Conservation (phyloP, 2,797 vertebrate genomes). For the Erethizon dorsatum region DNA sequence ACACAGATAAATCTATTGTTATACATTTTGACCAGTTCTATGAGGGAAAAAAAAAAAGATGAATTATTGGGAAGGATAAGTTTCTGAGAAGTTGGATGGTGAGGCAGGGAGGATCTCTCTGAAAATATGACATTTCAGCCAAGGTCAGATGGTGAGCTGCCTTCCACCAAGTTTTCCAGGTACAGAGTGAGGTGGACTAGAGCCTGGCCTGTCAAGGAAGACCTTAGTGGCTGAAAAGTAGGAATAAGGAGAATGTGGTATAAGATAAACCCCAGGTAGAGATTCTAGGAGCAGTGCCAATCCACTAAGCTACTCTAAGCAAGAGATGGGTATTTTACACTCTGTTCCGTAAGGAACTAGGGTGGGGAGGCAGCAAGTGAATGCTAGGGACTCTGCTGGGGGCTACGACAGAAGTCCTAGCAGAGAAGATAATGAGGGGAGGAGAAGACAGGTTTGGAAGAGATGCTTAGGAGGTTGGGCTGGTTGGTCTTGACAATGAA, state of each 20-base stretch:
- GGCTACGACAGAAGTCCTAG: not conserved
- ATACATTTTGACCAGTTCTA: not conserved
- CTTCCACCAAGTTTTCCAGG: not conserved
- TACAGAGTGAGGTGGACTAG: not conserved
- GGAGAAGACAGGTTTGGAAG: not conserved
- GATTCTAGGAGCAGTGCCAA: not conserved
- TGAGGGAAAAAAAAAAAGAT: not conserved
- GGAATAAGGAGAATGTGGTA: not conserved
- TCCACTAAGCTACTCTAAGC: not conserved
- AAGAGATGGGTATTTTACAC: not conserved
- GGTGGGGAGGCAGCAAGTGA: not conserved
- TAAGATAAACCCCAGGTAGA: not conserved
- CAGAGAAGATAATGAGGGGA: not conserved
- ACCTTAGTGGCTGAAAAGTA: not conserved
- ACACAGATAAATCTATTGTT: not conserved
- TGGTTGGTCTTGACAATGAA: not conserved
- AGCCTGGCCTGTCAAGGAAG: not conserved
- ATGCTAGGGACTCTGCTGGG: accelerated
- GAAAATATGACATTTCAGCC: not conserved
- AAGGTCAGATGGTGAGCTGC: not conserved
- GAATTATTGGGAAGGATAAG: not conserved
- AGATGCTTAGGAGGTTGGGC: not conserved
- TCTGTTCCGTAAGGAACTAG: not conserved
- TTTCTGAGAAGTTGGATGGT: not conserved
- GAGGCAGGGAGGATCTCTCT: not conserved